phyloP scores from a whole-genome alignment of 2,888 invertebrate species.

The Sarcophaga carnaria region DNA sequence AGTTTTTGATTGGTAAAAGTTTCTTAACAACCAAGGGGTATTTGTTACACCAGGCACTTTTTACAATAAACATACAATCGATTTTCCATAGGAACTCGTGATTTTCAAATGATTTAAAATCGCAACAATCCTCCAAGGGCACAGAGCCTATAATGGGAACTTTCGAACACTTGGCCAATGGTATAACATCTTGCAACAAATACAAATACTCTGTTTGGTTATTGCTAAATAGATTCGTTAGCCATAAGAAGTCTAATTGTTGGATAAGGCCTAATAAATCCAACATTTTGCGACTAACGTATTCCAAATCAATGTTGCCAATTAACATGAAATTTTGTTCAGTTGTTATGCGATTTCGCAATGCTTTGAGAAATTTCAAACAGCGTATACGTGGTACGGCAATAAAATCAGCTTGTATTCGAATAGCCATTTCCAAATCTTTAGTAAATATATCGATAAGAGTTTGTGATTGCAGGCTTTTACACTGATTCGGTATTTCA shows the following conservation, averaged over 20 bases:
- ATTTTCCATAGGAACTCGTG: constrained; percentile 77
- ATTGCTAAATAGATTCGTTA: constrained; percentile 76
- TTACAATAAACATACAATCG: constrained; percentile 79
- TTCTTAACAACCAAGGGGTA: constrained; percentile 80
- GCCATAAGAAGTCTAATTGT: constrained; percentile 77
- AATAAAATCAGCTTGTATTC: constrained; percentile 75
- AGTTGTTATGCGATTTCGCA: constrained; percentile 62
- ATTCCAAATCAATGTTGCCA: constrained; percentile 76
- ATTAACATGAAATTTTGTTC: constrained; percentile 73
- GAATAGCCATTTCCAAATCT: constrained; percentile 75
- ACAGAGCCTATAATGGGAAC: constrained; percentile 79
- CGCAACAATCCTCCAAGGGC: constrained; percentile 78
- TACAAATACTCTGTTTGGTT: constrained; percentile 72
- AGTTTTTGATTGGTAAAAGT: constrained; percentile 77
- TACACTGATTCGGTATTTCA: constrained; percentile 77
- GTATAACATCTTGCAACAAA: constrained; percentile 75
- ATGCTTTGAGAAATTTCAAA: constrained; percentile 72
- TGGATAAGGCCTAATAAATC: constrained; percentile 77
- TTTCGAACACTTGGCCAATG: constrained; percentile 74
- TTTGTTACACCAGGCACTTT: constrained; percentile 78
- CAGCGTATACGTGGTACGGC: constrained; percentile 76
- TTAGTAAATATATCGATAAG: constrained; percentile 71
- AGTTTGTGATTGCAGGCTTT: constrained; percentile 67
- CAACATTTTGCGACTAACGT: constrained; percentile 75
- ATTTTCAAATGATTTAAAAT: constrained; percentile 78